These are phyloP conservation scores for Phataginus tricuspis DNA, from an alignment of 2,797 vertebrate species.

Conservation along the genomic window DNA sequence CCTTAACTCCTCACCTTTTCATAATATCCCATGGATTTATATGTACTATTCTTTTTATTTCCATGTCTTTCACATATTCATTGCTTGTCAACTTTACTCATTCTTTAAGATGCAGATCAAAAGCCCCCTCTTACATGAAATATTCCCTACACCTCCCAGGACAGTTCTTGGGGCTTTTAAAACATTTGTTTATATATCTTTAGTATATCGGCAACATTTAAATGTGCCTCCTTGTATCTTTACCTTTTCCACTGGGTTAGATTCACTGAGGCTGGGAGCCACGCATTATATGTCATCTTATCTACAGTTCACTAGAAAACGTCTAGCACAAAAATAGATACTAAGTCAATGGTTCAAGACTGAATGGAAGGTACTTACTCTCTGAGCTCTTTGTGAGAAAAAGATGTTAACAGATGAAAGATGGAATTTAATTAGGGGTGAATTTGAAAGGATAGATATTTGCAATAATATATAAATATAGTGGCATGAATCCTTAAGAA, in stretches of 20 bases:
- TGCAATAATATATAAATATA: background rate
- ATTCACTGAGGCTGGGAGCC: background rate
- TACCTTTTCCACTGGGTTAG: background rate
- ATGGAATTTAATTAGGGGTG: background rate
- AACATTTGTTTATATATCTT: background rate
- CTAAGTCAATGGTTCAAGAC: background rate
- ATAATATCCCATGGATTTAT: background rate
- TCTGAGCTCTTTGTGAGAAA: background rate
- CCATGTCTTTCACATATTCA: background rate
- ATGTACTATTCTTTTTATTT: background rate
- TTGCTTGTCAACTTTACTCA: background rate
- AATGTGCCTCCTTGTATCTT: background rate
- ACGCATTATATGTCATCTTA: background rate
- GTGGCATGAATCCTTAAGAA: background rate
- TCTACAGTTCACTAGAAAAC: background rate
- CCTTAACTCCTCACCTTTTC: background rate
- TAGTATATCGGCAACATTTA: background rate
- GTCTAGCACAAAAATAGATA: background rate
- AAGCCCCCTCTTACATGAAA: background rate
- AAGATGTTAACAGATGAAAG: background rate
- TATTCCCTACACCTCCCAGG: background rate
- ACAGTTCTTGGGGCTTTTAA: background rate
- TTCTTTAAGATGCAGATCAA: conserved; percentile 13
- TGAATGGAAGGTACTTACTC: background rate
- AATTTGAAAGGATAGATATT: conserved; percentile 32